Evolutionary conservation across 1,140 invertebrate species (phyloP).

Genomic region (Macrobrachium nipponense): DNA sequence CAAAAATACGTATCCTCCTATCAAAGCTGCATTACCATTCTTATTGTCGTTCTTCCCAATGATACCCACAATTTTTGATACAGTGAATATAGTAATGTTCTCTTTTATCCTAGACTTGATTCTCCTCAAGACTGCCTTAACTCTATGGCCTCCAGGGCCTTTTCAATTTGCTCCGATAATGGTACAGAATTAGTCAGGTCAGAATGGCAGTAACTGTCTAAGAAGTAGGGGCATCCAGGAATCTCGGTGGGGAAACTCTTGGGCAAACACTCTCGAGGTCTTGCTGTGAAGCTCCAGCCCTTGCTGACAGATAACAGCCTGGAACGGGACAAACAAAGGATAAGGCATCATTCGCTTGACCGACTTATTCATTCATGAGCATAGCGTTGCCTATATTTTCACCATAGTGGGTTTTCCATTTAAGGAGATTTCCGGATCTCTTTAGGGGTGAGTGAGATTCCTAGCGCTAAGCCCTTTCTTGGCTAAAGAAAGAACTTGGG

Average conservation of each 20-base stretch:
- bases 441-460: too few relatives aligned
- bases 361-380: background rate
- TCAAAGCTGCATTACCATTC: too few relatives aligned
- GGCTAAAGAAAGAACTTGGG: too few relatives aligned
- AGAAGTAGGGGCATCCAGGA: constrained; percentile 86
- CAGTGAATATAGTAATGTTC: background rate
- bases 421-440: too few relatives aligned
- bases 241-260: constrained; percentile 84
- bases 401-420: too few relatives aligned
- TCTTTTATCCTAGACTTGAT: background rate
- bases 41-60: too few relatives aligned
- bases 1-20: too few relatives aligned
- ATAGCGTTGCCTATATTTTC: background rate
- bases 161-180: constrained; percentile 77
- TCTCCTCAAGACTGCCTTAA: constrained; percentile 32
- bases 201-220: constrained; percentile 83
- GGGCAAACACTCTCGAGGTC: constrained; percentile 83
- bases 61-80: background rate
- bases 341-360: background rate
- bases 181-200: constrained; percentile 72
- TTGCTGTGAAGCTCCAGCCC: constrained; percentile 76
- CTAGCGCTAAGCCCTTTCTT: too few relatives aligned
- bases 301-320: constrained; percentile 81
- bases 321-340: constrained; percentile 51
- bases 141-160: constrained; percentile 66